These are phyloP conservation scores for Tyto alba DNA, from an alignment of 2,113 vertebrate genomes.

Conservation along the genomic window DNA sequence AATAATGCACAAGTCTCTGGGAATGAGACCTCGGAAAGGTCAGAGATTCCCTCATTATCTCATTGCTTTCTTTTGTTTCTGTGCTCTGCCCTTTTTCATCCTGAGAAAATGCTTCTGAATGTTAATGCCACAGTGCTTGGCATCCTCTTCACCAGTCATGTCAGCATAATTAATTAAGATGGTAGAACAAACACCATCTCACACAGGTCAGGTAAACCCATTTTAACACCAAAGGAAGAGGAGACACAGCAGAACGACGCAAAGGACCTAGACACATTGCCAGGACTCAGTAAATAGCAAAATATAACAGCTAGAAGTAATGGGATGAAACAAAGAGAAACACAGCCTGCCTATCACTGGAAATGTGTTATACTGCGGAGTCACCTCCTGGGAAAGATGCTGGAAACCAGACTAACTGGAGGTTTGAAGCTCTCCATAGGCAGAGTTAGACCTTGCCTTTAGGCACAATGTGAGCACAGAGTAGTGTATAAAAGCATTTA, in stretches of 20 bases:
- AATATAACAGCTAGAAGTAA: background rate
- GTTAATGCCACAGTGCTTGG: background rate
- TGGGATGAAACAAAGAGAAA: background rate
- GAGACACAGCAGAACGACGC: fast-evolving
- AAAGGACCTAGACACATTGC: background rate
- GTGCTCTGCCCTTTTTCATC: slow-evolving; percentile 1
- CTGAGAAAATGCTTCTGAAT: background rate
- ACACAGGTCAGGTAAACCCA: background rate
- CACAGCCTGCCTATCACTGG: fast-evolving
- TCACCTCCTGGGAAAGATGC: background rate
- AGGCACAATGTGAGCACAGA: background rate
- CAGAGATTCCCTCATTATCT: background rate
- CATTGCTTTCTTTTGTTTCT: background rate
- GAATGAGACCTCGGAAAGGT: background rate
- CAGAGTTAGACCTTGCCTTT: background rate
- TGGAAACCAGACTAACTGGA: background rate
- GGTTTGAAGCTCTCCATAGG: background rate
- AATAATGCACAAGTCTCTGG: background rate
- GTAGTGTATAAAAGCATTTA: background rate
- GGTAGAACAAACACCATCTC: background rate
- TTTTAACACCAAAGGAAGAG: background rate
- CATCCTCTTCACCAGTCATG: background rate
- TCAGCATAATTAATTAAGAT: background rate
- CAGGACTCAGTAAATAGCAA: background rate
- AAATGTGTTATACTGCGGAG: background rate